phyloP scores from a whole-genome alignment of 1,140 invertebrate genomes.

The Bombus huntii region DNA sequence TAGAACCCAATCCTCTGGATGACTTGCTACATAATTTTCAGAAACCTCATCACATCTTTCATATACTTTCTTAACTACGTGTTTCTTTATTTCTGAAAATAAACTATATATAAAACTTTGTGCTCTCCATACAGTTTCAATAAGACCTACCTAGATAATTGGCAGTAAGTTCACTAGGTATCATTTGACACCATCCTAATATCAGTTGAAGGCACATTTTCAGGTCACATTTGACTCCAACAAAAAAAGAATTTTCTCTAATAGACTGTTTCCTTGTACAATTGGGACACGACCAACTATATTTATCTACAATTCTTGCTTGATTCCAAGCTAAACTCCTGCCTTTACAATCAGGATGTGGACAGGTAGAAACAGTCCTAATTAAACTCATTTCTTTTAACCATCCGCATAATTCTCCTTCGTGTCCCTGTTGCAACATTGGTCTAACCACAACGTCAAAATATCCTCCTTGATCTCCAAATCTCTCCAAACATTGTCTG shows the following conservation, averaged over 20 bases:
- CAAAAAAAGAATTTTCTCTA: slow-evolving; percentile 81
- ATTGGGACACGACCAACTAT: slow-evolving; percentile 79
- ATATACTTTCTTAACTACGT: slow-evolving; percentile 80
- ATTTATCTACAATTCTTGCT: slow-evolving; percentile 82
- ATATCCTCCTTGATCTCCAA: slow-evolving; percentile 79
- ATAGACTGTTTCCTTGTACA: slow-evolving; percentile 80
- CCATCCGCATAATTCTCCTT: slow-evolving; percentile 82
- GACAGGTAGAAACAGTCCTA: slow-evolving; percentile 74
- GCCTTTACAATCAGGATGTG: slow-evolving; percentile 75
- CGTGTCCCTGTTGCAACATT: slow-evolving; percentile 81
- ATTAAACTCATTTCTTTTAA: slow-evolving; percentile 81
- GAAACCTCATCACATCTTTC: slow-evolving; percentile 79
- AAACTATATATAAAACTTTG: slow-evolving; percentile 6
- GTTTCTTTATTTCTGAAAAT: slow-evolving; percentile 79
- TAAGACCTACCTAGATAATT: slow-evolving; percentile 68
- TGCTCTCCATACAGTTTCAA: background rate
- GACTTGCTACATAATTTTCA: slow-evolving; percentile 76
- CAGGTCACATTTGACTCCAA: slow-evolving; percentile 81
- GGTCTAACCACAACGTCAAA: slow-evolving; percentile 80
- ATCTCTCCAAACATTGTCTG: slow-evolving; percentile 55
- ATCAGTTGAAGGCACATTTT: slow-evolving; percentile 81
- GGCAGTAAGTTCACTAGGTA: slow-evolving; percentile 74
- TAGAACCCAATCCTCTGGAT: slow-evolving; percentile 79
- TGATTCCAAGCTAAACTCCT: slow-evolving; percentile 78
- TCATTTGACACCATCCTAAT: slow-evolving; percentile 81